Base-by-base conservation (phyloP, 2,797 vertebrate species). In the Vireo griseus region DNA sequence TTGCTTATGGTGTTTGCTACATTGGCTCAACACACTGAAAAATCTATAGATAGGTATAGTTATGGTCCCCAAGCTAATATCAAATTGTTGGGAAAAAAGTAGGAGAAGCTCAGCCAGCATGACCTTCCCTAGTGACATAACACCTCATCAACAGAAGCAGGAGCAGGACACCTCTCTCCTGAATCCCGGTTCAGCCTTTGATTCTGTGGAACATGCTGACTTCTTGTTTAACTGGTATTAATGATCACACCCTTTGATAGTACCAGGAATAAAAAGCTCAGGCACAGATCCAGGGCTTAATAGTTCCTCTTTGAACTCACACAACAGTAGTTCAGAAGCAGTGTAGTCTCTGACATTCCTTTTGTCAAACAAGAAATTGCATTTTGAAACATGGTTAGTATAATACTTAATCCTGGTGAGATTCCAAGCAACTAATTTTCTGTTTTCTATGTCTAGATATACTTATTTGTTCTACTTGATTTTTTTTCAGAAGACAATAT, bases 241-340 rank as follows among this genome's bases (percentile, higher is more conserved):
- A 82, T 83, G 62, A 74, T 72, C 75, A 78, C 35, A 92, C 17
- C 24, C 66, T 93, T 90, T 83, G 65, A 88, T 68, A 80, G 63
- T 68, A 79, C 39, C 59, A 58, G 63, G 51, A 29, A 69, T 71
- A 77, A 94, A 78, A 91, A 35, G 1, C 40, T 82, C 58, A 54
- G 78, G 88, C 86, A 61, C 25, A 85, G 68, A 82, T 85, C 63
- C 81, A 92, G 50, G 52, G 14, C 66, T 82, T 79, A 80, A 71
- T n/a, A 74, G 72, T 40, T 88, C 65, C 47, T 92, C 81, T 94
- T 77, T 89, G 78, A 95, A 94, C 61, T 90, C 58, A 25, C 42
- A 86, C 15, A 54, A 66, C 33, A 80, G 62, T 29, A 39, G 48
- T 52, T 84, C 62, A 93, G 71, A 89, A 84, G 61, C 65, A 61